These are phyloP conservation scores for Aspiorhynchus laticeps DNA, from an alignment of 2,113 vertebrate genomes.

Conservation along the genomic window DNA sequence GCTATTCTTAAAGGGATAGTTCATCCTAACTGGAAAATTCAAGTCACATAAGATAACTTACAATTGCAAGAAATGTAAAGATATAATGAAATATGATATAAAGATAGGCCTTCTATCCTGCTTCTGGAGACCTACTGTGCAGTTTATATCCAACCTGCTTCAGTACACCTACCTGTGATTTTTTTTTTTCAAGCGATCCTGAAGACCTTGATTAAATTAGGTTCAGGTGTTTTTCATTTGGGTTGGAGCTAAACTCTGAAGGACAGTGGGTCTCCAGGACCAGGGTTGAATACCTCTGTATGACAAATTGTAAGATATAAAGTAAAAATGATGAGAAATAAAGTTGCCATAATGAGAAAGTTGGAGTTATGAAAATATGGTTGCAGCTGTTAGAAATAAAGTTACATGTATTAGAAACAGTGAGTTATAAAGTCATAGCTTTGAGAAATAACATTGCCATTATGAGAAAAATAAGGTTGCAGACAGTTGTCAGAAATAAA, in stretches of 20 bases:
- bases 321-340: background rate
- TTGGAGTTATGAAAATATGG: background rate
- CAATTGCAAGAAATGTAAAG: background rate
- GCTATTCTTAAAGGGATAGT: background rate
- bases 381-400: background rate
- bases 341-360: background rate
- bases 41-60: background rate
- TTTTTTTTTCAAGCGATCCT: too few relatives aligned
- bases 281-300: background rate
- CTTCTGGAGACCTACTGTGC: too few relatives aligned
- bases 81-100: background rate
- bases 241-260: background rate
- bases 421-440: background rate
- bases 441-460: background rate
- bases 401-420: background rate
- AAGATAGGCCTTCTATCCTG: background rate
- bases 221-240: too few relatives aligned
- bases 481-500: background rate
- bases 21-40: too few relatives aligned
- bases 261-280: background rate
- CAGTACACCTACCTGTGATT: too few relatives aligned
- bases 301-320: background rate
- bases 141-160: background rate
- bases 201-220: background rate
- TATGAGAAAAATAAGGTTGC: background rate